Conservation (phyloP, 2,113 vertebrate genomes). For the Hydrolagus affinis region DNA sequence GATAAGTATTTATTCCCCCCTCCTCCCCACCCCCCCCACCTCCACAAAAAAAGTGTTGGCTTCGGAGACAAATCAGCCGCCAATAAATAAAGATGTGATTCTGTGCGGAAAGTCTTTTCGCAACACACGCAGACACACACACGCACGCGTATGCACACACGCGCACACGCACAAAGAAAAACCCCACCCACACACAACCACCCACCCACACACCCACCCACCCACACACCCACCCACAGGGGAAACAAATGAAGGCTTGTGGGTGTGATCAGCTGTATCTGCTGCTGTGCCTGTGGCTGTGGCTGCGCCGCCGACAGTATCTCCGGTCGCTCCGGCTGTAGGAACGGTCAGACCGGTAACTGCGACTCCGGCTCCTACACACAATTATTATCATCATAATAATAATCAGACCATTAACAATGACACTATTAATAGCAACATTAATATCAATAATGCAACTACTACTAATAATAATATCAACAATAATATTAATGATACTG, state of each 20-base stretch:
- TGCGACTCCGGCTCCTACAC: conserved; percentile 29
- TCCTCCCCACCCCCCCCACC: no score
- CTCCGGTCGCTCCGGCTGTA: conserved; percentile 78
- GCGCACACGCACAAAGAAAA: background rate
- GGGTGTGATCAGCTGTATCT: conserved; percentile 71
- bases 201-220: no score
- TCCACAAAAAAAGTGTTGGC: background rate
- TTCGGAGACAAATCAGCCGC: background rate
- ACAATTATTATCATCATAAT: background rate
- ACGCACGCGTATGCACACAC: no score
- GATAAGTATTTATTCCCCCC: no score
- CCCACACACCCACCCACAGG: no score
- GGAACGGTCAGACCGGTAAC: conserved; percentile 70
- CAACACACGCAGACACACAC: no score
- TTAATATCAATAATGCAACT: no score
- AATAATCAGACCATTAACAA: no score
- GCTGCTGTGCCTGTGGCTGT: conserved; percentile 80
- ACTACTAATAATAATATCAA: no score
- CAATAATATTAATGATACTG: no score
- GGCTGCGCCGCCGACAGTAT: conserved; percentile 73
- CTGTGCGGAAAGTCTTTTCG: background rate
- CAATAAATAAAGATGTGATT: conserved; percentile 26
- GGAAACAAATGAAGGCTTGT: background rate
- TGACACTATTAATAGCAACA: no score
- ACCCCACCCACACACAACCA: no score